Base-by-base conservation (phyloP, 2,113 vertebrate species). In the Leptodactylus fuscus region DNA sequence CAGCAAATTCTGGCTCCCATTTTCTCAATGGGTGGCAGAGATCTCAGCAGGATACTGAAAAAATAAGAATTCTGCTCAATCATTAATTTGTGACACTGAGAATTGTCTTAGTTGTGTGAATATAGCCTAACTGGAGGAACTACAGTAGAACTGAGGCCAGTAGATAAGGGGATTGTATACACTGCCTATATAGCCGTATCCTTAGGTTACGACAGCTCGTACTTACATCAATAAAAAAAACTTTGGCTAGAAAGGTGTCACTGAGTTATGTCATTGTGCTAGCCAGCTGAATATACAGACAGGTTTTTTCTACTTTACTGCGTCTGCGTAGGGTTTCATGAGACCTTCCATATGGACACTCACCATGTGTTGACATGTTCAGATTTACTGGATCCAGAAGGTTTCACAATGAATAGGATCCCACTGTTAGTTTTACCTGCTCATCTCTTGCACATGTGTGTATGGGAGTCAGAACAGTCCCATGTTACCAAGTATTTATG, bases 261-360 rank as follows among this genome's bases (percentile, higher is more conserved):
- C 16, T 76, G 46, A 51, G 46, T 7, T 51, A 29, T 48, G 18
- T 5, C 73, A 16, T 58, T 62, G 82, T 65, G 55, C 49, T 51
- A 16, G 11, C 32, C 83, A 80, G 75, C 76, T 85, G 83, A 79
- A 85, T 36, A 80, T 58, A 85, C 83, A 70, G 44, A 51, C 53
- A 83, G 29, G 29, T 46, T 3, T 69, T 53, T 44, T 13, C 62
- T 67, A 2, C 65, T 20, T 44, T 51, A 15, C 27, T 53, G 36
- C 49, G 24, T 55, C 32, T 62, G 62, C 4, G 18, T 32, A 46
- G 48, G 48, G 3, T 70, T 85, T 71, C 41, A 55, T 27, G 48
- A 79, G 74, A 27, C 36, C 75, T 55, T 46, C 82, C 55, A 53
- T 53, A 48, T 85, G 32, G 27, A 55, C 75, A 65, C 41, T 84